phyloP scores from a whole-genome alignment of 2,797 vertebrate genomes.

The Lepus townsendii region DNA sequence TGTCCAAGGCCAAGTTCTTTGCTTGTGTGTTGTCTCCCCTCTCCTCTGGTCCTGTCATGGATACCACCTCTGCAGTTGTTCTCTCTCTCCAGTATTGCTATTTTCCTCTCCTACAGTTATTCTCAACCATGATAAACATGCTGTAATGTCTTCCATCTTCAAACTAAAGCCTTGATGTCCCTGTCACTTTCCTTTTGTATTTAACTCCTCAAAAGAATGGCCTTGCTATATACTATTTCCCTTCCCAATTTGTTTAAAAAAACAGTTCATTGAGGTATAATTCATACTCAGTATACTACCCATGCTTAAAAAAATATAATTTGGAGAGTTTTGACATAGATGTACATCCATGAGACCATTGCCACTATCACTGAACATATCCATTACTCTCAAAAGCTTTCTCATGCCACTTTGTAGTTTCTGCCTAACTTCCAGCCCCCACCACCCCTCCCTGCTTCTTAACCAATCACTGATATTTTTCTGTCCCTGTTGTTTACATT shows the following conservation, averaged over 20 bases:
- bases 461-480: neutral
- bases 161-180: neutral
- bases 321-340: neutral
- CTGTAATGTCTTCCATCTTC: neutral
- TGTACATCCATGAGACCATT: neutral
- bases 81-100: neutral
- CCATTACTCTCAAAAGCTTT: neutral
- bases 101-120: neutral
- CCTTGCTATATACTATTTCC: neutral
- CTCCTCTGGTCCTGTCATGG: neutral
- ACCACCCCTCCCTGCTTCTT: neutral
- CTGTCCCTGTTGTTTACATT: neutral
- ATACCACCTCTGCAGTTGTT: neutral
- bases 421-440: neutral
- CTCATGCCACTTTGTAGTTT: neutral
- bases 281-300: neutral
- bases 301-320: neutral
- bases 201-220: neutral
- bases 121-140: neutral
- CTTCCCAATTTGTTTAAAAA: neutral
- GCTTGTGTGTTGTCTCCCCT: rapidly evolving
- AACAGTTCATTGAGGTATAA: neutral
- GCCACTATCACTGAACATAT: neutral
- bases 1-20: neutral
- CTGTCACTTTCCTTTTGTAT: neutral